Evolutionary conservation across 2,888 invertebrate species (phyloP), one percentile per base, ranked within the genome.

Genomic region (Lagria hirta): DNA sequence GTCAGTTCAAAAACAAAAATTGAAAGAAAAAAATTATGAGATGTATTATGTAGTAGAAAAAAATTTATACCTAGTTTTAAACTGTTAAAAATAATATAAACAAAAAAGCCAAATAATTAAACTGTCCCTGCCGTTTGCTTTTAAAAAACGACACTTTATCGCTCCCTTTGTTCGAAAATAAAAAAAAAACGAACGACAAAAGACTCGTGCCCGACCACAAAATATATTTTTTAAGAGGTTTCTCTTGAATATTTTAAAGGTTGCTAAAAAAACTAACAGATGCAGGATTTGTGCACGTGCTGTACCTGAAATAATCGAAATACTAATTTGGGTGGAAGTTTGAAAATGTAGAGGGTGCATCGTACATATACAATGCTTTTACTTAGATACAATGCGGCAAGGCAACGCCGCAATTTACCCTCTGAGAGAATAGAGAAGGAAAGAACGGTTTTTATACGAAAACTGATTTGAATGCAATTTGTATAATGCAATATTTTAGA

Each of bases 381-480:
- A 43, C 43, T 22, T 40, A 29, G 36, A 40, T 28, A 40, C 32
- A 44, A 48, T 40, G 32, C 32, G 20, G 26, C 24, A 16, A 36
- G 41, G 41, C 48, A 44, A 48, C 41, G 42, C 43, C 48, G 43
- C 48, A 44, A 48, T 41, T 41, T 44, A 44, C 48, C 48, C 48
- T 36, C 38, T n/a, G n/a, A n/a, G n/a, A 40, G 24, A 42, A 33
- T 17, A 14, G 24, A 38, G 27, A 22, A 26, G 34, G 32, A 29
- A 24, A 29, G 23, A 16, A 28, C 37, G 34, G 33, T 34, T 38
- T 29, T 43, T 24, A 43, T 48, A 16, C 34, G 29, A 37, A 38
- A 42, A 47, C 56, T 59, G 61, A 62, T 64, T 61, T 62, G 61
- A 64, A 64, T 64, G 60, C 59, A 60, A 64, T 64, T 64, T 62